Conservation (phyloP, 2,113 vertebrate genomes). For the Paralichthys olivaceus region DNA sequence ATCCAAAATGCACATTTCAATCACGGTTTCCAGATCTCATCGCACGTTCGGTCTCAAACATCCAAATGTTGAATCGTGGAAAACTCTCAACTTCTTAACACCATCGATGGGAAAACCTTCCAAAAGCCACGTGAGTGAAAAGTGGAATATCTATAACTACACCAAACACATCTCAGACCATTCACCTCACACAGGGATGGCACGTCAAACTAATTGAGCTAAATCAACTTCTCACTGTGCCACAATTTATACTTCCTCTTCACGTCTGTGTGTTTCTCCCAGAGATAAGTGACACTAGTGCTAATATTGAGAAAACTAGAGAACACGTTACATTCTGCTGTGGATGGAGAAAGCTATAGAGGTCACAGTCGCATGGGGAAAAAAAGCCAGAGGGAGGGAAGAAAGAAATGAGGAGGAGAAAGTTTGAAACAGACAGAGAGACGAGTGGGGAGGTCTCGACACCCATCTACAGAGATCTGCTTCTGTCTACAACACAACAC, state of each 20-base stretch:
- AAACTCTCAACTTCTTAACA: slow-evolving; percentile 37
- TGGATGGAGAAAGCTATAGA: slow-evolving; percentile 60
- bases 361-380: slow-evolving; percentile 50
- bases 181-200: slow-evolving; percentile 44
- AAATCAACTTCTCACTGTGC: slow-evolving; percentile 53
- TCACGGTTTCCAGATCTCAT: slow-evolving; percentile 44
- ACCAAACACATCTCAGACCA: slow-evolving; percentile 51
- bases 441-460: slow-evolving; percentile 41
- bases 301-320: slow-evolving; percentile 25
- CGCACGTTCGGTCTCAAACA: neutral
- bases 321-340: slow-evolving; percentile 73
- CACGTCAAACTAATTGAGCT: slow-evolving; percentile 45
- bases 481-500: slow-evolving; percentile 58
- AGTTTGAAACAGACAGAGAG: slow-evolving; percentile 46
- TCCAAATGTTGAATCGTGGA: slow-evolving; percentile 11
- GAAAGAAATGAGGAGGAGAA: neutral
- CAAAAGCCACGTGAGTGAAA: slow-evolving; percentile 44
- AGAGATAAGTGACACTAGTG: slow-evolving; percentile 42
- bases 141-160: slow-evolving; percentile 62
- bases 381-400: neutral
- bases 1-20: slow-evolving; percentile 72
- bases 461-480: slow-evolving; percentile 49
- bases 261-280: slow-evolving; percentile 33
- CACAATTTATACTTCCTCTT: slow-evolving; percentile 23
- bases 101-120: slow-evolving; percentile 24